Evolutionary conservation across 2,888 invertebrate species (phyloP), one percentile per base, ranked within the genome.

Genomic region (Anorthoa munda): DNA sequence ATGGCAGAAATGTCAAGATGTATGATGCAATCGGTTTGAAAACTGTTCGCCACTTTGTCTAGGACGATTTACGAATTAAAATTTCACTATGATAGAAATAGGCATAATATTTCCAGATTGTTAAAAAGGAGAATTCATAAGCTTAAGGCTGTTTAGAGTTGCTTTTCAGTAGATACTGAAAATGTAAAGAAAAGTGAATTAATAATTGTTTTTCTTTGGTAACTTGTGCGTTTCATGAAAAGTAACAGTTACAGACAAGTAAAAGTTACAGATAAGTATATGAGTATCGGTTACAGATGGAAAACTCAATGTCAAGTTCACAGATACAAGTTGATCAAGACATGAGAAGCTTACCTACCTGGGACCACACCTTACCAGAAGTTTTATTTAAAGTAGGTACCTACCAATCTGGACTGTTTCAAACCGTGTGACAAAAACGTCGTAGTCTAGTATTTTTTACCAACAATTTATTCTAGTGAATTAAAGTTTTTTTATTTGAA

Each of bases 381-480:
- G n/a, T 55, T 53, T 51, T 23, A 64, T 65, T 15, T 51, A 45
- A 46, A 26, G 17, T 21, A 72, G 56, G 39, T n/a, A n/a, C 26
- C 63, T 23, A 23, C 26, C 63, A 58, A 73, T 59, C 21, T 46
- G 45, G 26, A 53, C 45, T 18, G 46, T 56, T 56, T 58, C n/a
- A 55, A 26, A 66, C 58, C 50, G 53, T 67, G 58, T 58, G 71
- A 77, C 66, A 82, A 80, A 83, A 79, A 77, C 72, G 45, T 17
- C 26, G 63, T 56, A 59, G 78, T 55, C 72, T 51, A 68, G 58
- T 65, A 66, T 77, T 82, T 81, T 75, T 86, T 76, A 80, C 81
- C 58, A 81, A 84, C 79, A 56, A 75, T 64, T 81, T 82, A 83
- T 86, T 83, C 82, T 80, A 86, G 78, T 83, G 83, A 81, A 87